Evolutionary conservation across 2,888 invertebrate genomes (phyloP).

Genomic region (Nephrotoma flavescens): DNA sequence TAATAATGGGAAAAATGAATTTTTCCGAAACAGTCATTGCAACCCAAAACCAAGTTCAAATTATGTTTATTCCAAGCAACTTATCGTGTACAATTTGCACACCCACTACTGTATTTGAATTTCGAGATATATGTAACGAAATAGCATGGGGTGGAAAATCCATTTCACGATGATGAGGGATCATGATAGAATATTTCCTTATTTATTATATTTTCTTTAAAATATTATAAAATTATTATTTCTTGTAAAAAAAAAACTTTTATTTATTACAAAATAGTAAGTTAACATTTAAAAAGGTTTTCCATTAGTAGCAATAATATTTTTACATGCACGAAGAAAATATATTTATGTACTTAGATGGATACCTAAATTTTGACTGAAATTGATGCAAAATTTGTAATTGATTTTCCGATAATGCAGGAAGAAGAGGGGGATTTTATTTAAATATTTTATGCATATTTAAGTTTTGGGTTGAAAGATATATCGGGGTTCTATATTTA

Average conservation of each 20-base stretch:
- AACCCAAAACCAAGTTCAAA: background rate
- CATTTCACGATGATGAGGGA: background rate
- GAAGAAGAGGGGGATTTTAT: background rate
- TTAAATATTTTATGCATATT: background rate
- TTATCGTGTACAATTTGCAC: background rate
- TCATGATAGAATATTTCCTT: background rate
- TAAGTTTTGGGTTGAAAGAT: background rate
- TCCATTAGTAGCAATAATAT: background rate
- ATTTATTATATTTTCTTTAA: background rate
- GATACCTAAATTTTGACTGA: background rate
- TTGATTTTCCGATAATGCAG: background rate
- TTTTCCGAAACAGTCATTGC: background rate
- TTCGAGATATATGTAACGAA: background rate
- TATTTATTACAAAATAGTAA: background rate
- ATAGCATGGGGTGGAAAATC: background rate
- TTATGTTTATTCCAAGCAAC: background rate
- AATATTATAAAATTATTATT: background rate
- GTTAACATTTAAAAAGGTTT: background rate
- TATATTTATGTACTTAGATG: background rate
- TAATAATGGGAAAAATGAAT: background rate
- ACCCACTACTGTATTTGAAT: background rate
- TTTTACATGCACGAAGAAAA: background rate
- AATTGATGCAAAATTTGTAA: background rate
- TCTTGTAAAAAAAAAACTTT: background rate
- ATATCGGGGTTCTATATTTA: background rate